Conservation (phyloP, 1,140 invertebrate genomes). For the Calycopis cecrops region DNA sequence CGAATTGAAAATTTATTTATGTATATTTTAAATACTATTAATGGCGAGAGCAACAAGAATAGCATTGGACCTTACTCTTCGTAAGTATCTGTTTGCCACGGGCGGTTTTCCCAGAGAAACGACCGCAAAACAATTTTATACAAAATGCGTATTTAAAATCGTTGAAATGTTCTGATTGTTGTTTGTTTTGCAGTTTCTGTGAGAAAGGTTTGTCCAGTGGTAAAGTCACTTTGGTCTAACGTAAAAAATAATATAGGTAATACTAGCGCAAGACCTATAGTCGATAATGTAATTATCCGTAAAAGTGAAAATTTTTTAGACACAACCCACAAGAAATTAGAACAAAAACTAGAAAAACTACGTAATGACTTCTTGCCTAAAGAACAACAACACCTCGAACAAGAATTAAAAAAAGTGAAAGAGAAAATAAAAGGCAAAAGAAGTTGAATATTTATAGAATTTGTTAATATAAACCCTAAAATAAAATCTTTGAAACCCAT, state of each 20-base stretch:
- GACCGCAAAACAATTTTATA: conserved; percentile 44
- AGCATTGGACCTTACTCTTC: conserved; percentile 7
- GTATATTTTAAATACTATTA: neutral
- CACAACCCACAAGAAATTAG: conserved; percentile 20
- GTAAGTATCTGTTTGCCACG: conserved; percentile 4
- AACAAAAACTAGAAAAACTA: conserved; percentile 32
- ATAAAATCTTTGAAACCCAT: conserved; percentile 8
- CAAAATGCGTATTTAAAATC: neutral
- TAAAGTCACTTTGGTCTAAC: conserved; percentile 41
- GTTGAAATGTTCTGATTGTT: neutral
- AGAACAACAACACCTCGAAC: conserved; percentile 49
- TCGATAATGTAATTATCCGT: conserved; percentile 41
- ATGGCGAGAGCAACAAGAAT: conserved; percentile 14
- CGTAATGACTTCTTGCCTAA: conserved; percentile 39
- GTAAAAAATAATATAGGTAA: conserved; percentile 37
- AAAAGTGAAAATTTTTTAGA: conserved; percentile 39
- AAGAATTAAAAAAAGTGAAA: conserved; percentile 47
- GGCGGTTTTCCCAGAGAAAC: conserved; percentile 31
- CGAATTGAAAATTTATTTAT: neutral
- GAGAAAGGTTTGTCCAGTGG: conserved; percentile 42
- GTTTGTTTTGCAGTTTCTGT: conserved; percentile 62
- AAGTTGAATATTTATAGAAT: neutral
- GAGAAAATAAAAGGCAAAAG: conserved; percentile 25
- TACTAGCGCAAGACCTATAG: conserved; percentile 40
- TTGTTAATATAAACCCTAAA: neutral